Evolutionary conservation across 2,888 invertebrate genomes (phyloP).

Genomic region (Calameuta pallipes): DNA sequence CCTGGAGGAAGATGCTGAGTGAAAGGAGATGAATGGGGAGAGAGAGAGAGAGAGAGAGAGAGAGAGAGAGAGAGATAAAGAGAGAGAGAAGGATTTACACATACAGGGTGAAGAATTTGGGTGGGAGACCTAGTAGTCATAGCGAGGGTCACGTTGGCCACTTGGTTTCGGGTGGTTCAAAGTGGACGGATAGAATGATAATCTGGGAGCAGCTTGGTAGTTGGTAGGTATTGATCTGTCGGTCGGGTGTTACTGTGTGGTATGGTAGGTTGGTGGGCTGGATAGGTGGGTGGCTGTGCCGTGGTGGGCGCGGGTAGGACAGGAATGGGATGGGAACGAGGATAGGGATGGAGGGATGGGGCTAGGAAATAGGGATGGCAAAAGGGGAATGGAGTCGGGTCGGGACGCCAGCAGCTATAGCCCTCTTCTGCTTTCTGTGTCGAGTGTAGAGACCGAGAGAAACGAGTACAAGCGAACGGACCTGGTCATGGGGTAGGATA

Average conservation of each 20-base stretch:
- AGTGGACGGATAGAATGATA: constrained; percentile 61
- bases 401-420: constrained; percentile 42
- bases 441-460: constrained; percentile 40
- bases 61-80: not conserved
- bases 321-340: constrained; percentile 26
- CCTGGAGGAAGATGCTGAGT: not conserved
- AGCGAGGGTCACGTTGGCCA: constrained; percentile 16
- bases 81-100: not conserved
- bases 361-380: constrained; percentile 21
- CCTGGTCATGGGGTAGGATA: constrained; percentile 41
- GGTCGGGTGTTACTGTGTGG: constrained; percentile 60
- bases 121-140: not conserved
- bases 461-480: constrained; percentile 51
- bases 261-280: constrained; percentile 55
- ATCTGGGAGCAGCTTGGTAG: constrained; percentile 60
- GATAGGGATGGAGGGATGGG: constrained; percentile 30
- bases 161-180: constrained; percentile 48
- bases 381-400: constrained; percentile 33
- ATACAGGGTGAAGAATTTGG: not conserved
- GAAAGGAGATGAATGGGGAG: not conserved
- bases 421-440: constrained; percentile 11
- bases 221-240: constrained; percentile 62
- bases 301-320: constrained; percentile 36
- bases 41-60: no score
- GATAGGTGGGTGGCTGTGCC: constrained; percentile 41